Evolutionary conservation across 1,140 invertebrate species (phyloP), one percentile per base, ranked within the genome.

Genomic region (Oryctes rhinoceros): DNA sequence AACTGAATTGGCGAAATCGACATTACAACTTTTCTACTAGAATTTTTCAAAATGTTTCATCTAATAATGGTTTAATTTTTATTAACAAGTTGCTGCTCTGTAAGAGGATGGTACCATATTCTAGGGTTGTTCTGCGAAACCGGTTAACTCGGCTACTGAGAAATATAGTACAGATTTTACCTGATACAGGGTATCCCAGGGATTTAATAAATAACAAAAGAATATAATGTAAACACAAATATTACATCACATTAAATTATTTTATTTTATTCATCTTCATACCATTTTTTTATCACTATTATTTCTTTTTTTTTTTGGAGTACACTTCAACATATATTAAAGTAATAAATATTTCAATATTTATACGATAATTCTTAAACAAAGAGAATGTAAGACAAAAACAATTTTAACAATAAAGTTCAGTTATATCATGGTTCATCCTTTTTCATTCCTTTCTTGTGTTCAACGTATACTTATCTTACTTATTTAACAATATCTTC

Each of bases 261-360:
- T 48, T 53, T 53, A 53, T 62, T 62, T 62, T 11, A 62, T 62
- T 62, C 20, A 62, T 62, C 13, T 67, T 67, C 1, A 67, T 53
- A 53, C 49, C 65, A 67, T 67, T 13, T 67, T 24, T 67, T 67
- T 30, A 30, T 30, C 24, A 30, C 30, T 67, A 44, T 44, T 44
- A 44, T 44, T 10, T 44, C 39, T 11, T n/a, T n/a, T n/a, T 62
- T 62, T 62, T 18, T 62, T 0, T 62, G 20, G 13, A 67, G 18
- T 67, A 67, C 65, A 24, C 24, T 4, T 67, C 65, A 67, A 67
- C 65, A 67, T 24, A 67, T 67, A 67, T 20, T 67, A 67, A 67
- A 67, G 30, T 18, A 67, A 67, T 67, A 67, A 67, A 67, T 67
- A 67, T 67, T 67, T 67, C 18, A 30, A 20, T 67, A 11, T 18